These are phyloP conservation scores for Lanistes nyassanus DNA, from an alignment of 1,140 invertebrate genomes.

Conservation along the genomic window DNA sequence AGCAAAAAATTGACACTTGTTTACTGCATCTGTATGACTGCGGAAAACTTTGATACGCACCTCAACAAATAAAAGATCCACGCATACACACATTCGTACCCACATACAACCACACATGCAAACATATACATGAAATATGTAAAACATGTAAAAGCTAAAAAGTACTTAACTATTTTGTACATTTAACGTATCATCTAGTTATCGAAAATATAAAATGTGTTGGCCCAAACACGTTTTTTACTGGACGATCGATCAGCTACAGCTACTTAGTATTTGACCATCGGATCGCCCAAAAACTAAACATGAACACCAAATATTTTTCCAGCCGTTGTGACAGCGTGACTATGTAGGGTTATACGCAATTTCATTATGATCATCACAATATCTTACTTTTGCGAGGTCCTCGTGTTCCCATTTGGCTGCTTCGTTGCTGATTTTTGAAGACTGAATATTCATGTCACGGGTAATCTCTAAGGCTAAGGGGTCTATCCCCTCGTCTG, in stretches of 20 bases:
- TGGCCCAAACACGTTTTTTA: no score
- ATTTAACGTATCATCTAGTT: no score
- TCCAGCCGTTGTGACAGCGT: no score
- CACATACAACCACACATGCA: background rate
- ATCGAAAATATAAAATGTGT: no score
- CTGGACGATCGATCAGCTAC: no score
- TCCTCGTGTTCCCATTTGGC: slow-evolving; percentile 57
- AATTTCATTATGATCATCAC: no score
- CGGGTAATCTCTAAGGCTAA: slow-evolving; percentile 37
- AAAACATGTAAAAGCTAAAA: no score
- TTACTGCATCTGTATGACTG: slow-evolving; percentile 58
- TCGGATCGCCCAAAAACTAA: no score
- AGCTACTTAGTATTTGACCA: no score
- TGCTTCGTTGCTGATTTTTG: slow-evolving; percentile 24
- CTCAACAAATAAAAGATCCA: slow-evolving; percentile 35
- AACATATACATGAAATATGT: background rate
- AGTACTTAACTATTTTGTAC: no score
- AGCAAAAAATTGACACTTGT: slow-evolving; percentile 56
- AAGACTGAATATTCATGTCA: slow-evolving; percentile 32
- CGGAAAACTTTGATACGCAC: slow-evolving; percentile 57
- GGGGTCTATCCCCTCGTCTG: slow-evolving; percentile 31
- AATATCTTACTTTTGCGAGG: slow-evolving; percentile 46
- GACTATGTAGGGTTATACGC: no score
- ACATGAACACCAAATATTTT: no score
- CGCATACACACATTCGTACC: background rate